Conservation (phyloP, 2,888 invertebrate species). For the Priocnemis perturbator region DNA sequence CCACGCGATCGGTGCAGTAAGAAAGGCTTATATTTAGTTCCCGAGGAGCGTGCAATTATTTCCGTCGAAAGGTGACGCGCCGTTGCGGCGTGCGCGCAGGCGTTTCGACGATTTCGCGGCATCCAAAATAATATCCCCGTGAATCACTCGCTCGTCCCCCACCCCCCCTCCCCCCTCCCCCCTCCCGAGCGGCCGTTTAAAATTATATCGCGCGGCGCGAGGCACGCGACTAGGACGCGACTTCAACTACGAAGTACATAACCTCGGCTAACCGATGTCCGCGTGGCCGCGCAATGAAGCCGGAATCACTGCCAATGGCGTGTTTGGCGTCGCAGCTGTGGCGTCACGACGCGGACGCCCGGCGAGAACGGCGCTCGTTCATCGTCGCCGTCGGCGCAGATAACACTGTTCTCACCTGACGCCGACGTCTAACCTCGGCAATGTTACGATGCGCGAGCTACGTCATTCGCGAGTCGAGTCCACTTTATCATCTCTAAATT, state of each 20-base stretch:
- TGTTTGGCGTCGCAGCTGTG: conserved; percentile 10
- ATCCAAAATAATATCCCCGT: conserved; percentile 44
- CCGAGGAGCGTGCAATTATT: conserved; percentile 26
- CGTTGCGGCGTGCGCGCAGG: conserved; percentile 14
- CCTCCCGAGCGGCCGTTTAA: conserved; percentile 23
- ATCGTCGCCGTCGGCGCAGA: no score
- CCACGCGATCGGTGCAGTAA: no score
- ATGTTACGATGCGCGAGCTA: conserved; percentile 12
- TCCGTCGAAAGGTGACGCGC: conserved; percentile 22
- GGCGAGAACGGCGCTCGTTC: no score
- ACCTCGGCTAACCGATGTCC: conserved; percentile 56
- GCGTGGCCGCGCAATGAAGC: conserved; percentile 33
- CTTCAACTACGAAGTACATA: conserved; percentile 38
- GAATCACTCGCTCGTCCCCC: conserved; percentile 8
- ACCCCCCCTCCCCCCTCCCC: no score
- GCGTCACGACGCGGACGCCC: no score
- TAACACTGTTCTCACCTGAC: no score
- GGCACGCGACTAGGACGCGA: conserved; percentile 2
- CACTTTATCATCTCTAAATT: no score
- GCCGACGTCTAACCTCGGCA: neutral
- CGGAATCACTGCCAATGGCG: conserved; percentile 53
- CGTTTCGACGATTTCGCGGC: conserved; percentile 32
- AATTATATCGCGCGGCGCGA: conserved; percentile 34
- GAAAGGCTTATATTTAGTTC: conserved; percentile 39
- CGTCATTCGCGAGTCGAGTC: no score